A percentile compares a stretch with the other conserved stretches of the same genome.
These are phyloP conservation scores for Forbesichthys agassizii DNA, from an alignment of 2,113 vertebrate genomes.

Conservation along the genomic window DNA sequence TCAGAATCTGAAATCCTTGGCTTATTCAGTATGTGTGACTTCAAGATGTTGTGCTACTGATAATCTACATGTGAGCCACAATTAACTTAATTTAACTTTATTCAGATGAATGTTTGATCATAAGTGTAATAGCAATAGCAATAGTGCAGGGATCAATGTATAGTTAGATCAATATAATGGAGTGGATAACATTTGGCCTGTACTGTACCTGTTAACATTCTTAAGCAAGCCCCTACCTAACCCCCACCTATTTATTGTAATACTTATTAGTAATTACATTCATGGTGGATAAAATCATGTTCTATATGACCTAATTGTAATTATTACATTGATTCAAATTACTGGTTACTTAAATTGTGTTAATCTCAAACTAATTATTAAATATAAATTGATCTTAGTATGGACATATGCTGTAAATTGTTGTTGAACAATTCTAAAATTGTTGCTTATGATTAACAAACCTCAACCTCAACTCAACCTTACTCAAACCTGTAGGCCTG, in stretches of 20 bases:
- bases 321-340: slow-evolving; percentile 14
- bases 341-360: neutral
- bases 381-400: too few species aligned
- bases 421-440: too few species aligned
- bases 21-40: slow-evolving; percentile 38
- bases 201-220: too few species aligned
- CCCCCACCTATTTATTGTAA: too few species aligned
- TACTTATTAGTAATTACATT: too few species aligned
- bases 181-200: too few species aligned
- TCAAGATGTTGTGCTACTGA: slow-evolving; percentile 34
- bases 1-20: slow-evolving; percentile 17
- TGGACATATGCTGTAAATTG: too few species aligned
- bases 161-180: too few species aligned
- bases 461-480: too few species aligned
- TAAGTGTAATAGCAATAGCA: slow-evolving; percentile 24
- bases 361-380: neutral
- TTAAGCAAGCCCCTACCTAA: too few species aligned
- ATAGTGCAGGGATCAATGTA: neutral
- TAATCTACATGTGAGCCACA: slow-evolving; percentile 39
- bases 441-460: too few species aligned
- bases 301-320: slow-evolving; percentile 6
- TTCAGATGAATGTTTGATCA: slow-evolving; percentile 36
- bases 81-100: slow-evolving; percentile 25
- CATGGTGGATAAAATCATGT: slow-evolving; percentile 27
- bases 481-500: too few species aligned